Evolutionary conservation across 1,140 invertebrate species (phyloP).

Genomic region (Arctopsyche grandis): DNA sequence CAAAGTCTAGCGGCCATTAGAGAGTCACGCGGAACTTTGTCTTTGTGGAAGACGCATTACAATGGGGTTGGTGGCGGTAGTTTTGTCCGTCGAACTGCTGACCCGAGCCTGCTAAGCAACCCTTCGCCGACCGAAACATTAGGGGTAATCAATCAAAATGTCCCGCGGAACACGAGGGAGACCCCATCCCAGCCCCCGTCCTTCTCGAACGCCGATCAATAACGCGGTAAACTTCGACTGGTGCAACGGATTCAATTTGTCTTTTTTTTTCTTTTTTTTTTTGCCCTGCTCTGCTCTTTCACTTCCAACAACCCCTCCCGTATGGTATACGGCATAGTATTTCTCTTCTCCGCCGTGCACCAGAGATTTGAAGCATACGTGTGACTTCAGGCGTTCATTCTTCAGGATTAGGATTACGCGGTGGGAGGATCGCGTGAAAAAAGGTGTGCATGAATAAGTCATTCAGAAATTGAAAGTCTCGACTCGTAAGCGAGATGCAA

Average conservation of each 20-base stretch:
- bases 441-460: neutral
- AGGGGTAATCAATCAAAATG: constrained; percentile 49
- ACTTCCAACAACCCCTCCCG: too few species aligned
- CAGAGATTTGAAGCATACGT: neutral
- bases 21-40: too few species aligned
- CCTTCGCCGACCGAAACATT: constrained; percentile 43
- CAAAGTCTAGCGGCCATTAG: too few species aligned
- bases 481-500: constrained; percentile 3
- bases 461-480: constrained; percentile 9
- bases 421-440: neutral
- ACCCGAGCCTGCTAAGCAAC: constrained; percentile 21
- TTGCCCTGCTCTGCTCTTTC: neutral
- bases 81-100: constrained; percentile 9
- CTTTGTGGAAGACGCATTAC: too few species aligned
- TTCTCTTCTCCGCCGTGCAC: neutral
- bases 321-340: too few species aligned
- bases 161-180: constrained; percentile 34
- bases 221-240: constrained; percentile 34
- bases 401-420: neutral
- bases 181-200: neutral
- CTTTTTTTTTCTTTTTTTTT: neutral
- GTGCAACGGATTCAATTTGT: constrained; percentile 39
- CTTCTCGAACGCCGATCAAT: constrained; percentile 30
- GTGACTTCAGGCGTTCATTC: neutral
- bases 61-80: neutral